Conservation (phyloP, 2,113 vertebrate species). For the Callopanchax toddi region DNA sequence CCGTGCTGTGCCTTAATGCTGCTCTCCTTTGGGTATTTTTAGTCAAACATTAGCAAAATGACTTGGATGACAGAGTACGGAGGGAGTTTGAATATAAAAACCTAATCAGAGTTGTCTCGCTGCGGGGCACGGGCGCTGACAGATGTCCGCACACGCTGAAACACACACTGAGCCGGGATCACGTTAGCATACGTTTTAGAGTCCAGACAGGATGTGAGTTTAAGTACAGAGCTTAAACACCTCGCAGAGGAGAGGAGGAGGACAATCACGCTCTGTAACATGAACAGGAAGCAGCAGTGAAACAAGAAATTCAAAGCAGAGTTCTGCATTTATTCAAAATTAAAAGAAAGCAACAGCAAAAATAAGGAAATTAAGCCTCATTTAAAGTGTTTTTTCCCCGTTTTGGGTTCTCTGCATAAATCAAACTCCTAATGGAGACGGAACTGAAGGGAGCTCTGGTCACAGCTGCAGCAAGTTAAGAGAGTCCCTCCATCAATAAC, state of each 20-base stretch:
- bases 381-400: slow-evolving; percentile 3
- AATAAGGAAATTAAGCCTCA: slow-evolving; percentile 22
- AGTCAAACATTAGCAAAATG: slow-evolving; percentile 70
- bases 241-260: background rate
- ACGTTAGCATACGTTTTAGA: slow-evolving; percentile 32
- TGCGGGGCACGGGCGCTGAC: slow-evolving; percentile 51
- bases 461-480: slow-evolving; percentile 66
- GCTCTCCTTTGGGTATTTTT: slow-evolving; percentile 57
- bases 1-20: slow-evolving; percentile 53
- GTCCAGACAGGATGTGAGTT: slow-evolving; percentile 38
- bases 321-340: slow-evolving; percentile 9
- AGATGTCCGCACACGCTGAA: slow-evolving; percentile 6
- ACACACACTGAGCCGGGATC: slow-evolving; percentile 23
- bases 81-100: slow-evolving; percentile 42
- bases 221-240: slow-evolving; percentile 41
- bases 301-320: background rate
- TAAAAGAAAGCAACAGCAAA: slow-evolving; percentile 13
- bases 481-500: slow-evolving; percentile 58
- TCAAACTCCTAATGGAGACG: slow-evolving; percentile 58
- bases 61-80: slow-evolving; percentile 56
- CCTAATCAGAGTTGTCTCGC: slow-evolving; percentile 55
- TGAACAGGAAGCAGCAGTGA: background rate
- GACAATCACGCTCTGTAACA: slow-evolving; percentile 23
- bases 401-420: slow-evolving; percentile 40
- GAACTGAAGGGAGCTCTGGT: slow-evolving; percentile 38